Evolutionary conservation across 2,888 invertebrate species (phyloP).

Genomic region (Drosophila ezoana): DNA sequence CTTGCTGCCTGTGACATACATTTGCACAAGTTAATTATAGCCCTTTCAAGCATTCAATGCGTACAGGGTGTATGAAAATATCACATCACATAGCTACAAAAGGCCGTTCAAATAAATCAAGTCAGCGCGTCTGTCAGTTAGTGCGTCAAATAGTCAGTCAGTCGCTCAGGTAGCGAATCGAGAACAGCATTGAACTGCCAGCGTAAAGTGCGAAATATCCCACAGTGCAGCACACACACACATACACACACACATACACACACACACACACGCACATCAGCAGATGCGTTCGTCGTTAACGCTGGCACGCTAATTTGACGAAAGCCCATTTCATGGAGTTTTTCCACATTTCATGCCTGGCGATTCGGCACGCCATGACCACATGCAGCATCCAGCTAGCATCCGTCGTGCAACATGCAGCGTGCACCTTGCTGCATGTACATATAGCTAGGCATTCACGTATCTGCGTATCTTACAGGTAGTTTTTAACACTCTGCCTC

Average conservation of each 20-base stretch:
- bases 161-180: slow-evolving; percentile 51
- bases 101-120: slow-evolving; percentile 46
- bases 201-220: slow-evolving; percentile 78
- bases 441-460: slow-evolving; percentile 14
- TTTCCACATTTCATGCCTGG: slow-evolving; percentile 75
- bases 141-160: slow-evolving; percentile 6
- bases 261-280: slow-evolving; percentile 14
- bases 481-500: slow-evolving; percentile 73
- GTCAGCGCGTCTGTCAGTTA: slow-evolving; percentile 21
- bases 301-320: slow-evolving; percentile 83
- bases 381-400: slow-evolving; percentile 28
- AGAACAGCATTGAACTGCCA: slow-evolving; percentile 56
- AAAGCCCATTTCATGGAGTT: slow-evolving; percentile 82
- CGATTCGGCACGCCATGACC: slow-evolving; percentile 56
- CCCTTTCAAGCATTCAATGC: background rate
- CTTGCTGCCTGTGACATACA: background rate
- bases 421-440: slow-evolving; percentile 40
- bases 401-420: slow-evolving; percentile 17
- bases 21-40: background rate
- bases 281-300: slow-evolving; percentile 70
- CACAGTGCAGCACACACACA: slow-evolving; percentile 63
- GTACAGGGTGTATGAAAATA: slow-evolving; percentile 9
- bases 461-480: slow-evolving; percentile 63
- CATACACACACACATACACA: slow-evolving; percentile 7
- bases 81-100: slow-evolving; percentile 26